Evolutionary conservation across 1,140 invertebrate genomes (phyloP).

Genomic region (Heliothis virescens): DNA sequence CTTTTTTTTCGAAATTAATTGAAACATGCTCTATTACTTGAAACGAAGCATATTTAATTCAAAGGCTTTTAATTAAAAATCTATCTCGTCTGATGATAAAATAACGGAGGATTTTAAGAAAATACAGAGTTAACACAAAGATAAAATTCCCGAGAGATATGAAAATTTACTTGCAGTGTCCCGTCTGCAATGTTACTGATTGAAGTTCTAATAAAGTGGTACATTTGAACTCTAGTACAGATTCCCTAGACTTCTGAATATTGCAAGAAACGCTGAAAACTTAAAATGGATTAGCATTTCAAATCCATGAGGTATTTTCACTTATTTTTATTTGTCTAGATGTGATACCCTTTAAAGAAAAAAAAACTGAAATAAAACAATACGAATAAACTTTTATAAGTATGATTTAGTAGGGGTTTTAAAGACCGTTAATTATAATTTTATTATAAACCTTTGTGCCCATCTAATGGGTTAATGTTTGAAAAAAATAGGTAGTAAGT

Average conservation of each 20-base stretch:
- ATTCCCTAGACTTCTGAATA: conserved; percentile 12
- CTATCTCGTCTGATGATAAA: background rate
- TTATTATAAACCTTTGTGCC: too few relatives aligned
- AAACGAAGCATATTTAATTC: background rate
- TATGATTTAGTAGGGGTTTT: too few relatives aligned
- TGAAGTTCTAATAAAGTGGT: conserved; percentile 23
- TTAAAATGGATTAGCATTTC: background rate
- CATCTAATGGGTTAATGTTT: too few relatives aligned
- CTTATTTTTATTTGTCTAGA: too few relatives aligned
- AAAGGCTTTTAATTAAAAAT: background rate
- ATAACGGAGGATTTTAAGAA: background rate
- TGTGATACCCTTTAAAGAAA: too few relatives aligned
- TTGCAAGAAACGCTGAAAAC: background rate
- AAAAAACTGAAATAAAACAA: background rate
- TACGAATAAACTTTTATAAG: too few relatives aligned
- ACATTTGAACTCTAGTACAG: conserved; percentile 26
- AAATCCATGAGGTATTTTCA: background rate
- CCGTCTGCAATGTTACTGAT: conserved; percentile 23
- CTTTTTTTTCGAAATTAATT: too few relatives aligned
- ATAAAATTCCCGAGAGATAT: background rate
- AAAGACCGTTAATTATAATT: too few relatives aligned
- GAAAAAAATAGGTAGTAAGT: too few relatives aligned
- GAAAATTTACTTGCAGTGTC: background rate
- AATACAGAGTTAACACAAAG: background rate
- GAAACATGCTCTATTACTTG: too few relatives aligned